Percentiles rank a stretch among this genome's conserved stretches.
These are phyloP conservation scores for Acrobasis suavella DNA, from an alignment of 2,888 invertebrate species.

Conservation along the genomic window DNA sequence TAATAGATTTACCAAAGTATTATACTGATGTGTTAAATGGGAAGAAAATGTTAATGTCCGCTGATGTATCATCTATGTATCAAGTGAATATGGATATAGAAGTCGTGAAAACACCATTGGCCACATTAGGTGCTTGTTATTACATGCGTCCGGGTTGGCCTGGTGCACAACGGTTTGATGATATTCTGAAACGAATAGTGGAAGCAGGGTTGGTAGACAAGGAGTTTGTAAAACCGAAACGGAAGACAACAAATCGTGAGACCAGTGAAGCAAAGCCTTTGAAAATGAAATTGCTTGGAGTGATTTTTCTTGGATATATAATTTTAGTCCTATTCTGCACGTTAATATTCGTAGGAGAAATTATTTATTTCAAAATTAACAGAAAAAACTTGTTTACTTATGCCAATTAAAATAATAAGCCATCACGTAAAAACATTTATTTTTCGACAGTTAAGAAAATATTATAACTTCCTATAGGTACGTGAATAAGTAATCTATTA, in stretches of 20 bases:
- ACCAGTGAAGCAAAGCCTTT: constrained; percentile 1
- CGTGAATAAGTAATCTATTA: too few relatives aligned
- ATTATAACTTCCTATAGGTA: too few relatives aligned
- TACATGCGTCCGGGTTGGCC: constrained; percentile 16
- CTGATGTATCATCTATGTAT: neutral
- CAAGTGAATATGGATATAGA: neutral
- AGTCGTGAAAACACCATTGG: neutral
- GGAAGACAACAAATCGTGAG: neutral
- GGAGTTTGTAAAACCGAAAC: neutral
- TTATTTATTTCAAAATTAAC: neutral
- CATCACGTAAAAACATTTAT: too few relatives aligned
- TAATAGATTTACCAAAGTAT: neutral
- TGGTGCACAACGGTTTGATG: neutral
- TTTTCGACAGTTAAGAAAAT: too few relatives aligned
- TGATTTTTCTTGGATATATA: constrained; percentile 1
- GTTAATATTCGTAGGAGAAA: constrained; percentile 8
- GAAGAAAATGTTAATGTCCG: neutral
- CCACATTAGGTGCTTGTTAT: neutral
- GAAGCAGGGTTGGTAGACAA: constrained; percentile 10
- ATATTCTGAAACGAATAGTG: neutral
- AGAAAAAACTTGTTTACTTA: neutral
- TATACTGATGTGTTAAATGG: neutral
- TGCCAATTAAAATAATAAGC: neutral
- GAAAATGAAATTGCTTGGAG: constrained; percentile 2
- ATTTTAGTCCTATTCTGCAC: neutral